A percentile compares a stretch with the other conserved stretches of the same genome.
These are phyloP conservation scores for Ailuropoda melanoleuca DNA, from an alignment of 2,113 vertebrate species.

Conservation along the genomic window DNA sequence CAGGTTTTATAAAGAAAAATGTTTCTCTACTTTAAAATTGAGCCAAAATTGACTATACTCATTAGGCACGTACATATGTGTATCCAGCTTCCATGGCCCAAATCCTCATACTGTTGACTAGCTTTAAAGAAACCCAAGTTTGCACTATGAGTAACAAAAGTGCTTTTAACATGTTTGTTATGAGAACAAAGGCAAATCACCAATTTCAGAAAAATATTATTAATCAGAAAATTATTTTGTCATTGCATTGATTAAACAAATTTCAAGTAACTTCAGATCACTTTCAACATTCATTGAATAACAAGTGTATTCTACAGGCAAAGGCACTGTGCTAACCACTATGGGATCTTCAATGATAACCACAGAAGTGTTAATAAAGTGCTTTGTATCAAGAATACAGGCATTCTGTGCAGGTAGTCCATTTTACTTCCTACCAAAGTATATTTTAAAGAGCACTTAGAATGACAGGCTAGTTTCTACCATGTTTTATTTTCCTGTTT, in stretches of 20 bases:
- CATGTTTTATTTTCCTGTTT: not conserved
- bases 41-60: constrained; percentile 24
- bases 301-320: not conserved
- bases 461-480: not conserved
- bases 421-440: constrained; percentile 1
- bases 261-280: constrained; percentile 41
- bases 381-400: constrained; percentile 9
- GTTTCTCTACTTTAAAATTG: constrained; percentile 64
- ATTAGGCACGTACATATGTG: fast-evolving
- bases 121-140: constrained; percentile 27
- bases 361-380: constrained; percentile 23
- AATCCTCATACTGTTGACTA: not conserved
- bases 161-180: not conserved
- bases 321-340: not conserved
- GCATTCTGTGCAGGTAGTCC: not conserved
- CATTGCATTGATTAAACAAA: constrained; percentile 33
- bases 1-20: constrained; percentile 78
- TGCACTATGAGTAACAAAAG: not conserved
- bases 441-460: constrained; percentile 13
- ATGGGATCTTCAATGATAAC: not conserved
- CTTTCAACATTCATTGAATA: constrained; percentile 34
- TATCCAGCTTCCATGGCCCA: not conserved
- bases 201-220: not conserved
- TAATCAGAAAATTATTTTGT: constrained; percentile 33
- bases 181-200: not conserved